Base-by-base conservation (phyloP, 2,797 vertebrate genomes). In the Arnoldichthys spilopterus region DNA sequence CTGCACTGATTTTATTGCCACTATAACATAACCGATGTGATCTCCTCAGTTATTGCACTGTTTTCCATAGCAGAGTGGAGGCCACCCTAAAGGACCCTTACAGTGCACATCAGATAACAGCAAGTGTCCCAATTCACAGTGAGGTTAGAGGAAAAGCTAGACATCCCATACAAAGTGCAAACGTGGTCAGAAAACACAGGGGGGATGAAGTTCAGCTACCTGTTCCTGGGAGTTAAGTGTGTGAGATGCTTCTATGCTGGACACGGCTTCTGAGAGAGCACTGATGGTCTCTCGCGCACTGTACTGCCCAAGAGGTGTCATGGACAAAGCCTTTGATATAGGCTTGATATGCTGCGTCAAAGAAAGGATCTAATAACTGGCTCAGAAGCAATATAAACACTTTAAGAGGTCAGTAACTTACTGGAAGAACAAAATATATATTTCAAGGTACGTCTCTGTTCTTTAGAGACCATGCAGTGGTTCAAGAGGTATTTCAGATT, bases 261-360 rank as follows among this genome's bases (percentile, higher is more conserved):
- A 72, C 84, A 87, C 87, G 88, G 91, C 90, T 86, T 95, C 93
- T 90, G 90, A 87, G 88, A 88, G 84, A 68, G 86, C 80, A 88
- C 90, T 86, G 80, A 82, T 87, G 87, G 94, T 90, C 87, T 93
- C 92, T 93, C 91, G 92, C 91, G 92, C 93, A 93, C 91, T 92
- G 87, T 92, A 90, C 91, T 94, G 89, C 83, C 94, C 94, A 92
- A 94, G 92, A 78, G 93, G 92, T 88, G 94, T 93, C 87, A 94
- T 91, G 54, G 94, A 93, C 0, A 91, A 84, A 95, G 71, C 28
- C 40, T 92, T 93, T 66, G 86, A 83, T 81, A 92, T 92, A 77
- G 92, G 91, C 83, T 85, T 91, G 83, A 90, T 93, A 93, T 86
- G 83, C 94, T 63, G 54, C 56, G 61, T 72, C 63, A n/a, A 56